Base-by-base conservation (phyloP, 2,888 invertebrate genomes). In the Agriotes lineatus region DNA sequence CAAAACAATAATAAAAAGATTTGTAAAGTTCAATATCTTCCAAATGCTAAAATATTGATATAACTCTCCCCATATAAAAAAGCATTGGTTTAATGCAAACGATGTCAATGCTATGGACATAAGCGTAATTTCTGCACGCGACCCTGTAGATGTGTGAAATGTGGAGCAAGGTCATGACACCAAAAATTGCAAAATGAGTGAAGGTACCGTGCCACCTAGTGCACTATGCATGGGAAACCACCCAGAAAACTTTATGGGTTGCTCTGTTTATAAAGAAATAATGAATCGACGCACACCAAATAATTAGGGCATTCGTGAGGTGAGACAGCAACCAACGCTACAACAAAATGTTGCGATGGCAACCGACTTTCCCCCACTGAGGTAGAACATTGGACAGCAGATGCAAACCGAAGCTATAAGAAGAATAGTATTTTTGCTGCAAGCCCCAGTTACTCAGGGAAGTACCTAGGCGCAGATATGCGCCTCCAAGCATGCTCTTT, bases 31-130 rank as follows among this genome's bases (percentile, higher is more conserved):
- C 1, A 52, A 52, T 4, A 33, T 52, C 9, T 12, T n/a, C n/a
- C 7, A 42, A 39, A 54, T 20, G 42, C 57, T 12, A 64, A 64
- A 57, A 30, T 64, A 45, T 6, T 33, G 45, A 50, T 58, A 2
- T 44, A 64, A 45, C 44, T 44, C 33, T 33, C 64, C 16, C 44
- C 25, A 14, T 14, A 61, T 30, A 22, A 19, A 56, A 56, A 56
- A 35, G 10, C 16, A 7, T 9, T 39, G 10, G 25, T 30, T 9
- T 22, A 58, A 25, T 58, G 58, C 42, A 58, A 25, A 20, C 39
- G 44, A 7, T 58, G 58, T 16, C 58, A 58, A 42, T 42, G 25
- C 39, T 58, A 58, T 58, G 58, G 58, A 10, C 58, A 58, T 19
- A 58, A 42, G n/a, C 33, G 37, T 9, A 42, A 39, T n/a, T 58